Conservation (phyloP, 2,888 invertebrate genomes). For the Luperina nickerlii region DNA sequence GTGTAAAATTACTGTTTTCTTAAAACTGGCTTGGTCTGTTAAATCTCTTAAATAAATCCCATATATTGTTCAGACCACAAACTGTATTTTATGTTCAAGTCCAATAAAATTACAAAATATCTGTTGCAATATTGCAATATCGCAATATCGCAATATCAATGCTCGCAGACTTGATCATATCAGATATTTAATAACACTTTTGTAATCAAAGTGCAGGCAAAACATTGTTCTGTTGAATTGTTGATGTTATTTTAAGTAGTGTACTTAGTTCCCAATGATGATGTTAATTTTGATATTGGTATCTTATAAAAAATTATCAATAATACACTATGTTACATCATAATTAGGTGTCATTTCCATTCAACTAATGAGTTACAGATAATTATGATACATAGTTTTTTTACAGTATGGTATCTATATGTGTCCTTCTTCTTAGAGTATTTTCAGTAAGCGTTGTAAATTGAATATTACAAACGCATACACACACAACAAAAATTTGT, state of each 20-base stretch:
- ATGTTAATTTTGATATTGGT: not conserved
- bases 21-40: not conserved
- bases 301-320: not conserved
- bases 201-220: slow-evolving; percentile 6
- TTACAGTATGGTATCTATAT: not conserved
- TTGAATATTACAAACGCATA: not conserved
- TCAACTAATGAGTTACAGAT: not conserved
- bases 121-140: slow-evolving; percentile 9
- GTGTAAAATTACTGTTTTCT: not conserved
- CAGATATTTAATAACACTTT: slow-evolving; percentile 5
- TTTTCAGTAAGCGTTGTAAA: not conserved
- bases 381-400: not conserved
- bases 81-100: not conserved
- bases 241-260: slow-evolving; percentile 8
- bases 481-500: not conserved
- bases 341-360: not conserved
- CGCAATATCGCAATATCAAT: too few relatives aligned
- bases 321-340: not conserved
- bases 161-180: not conserved
- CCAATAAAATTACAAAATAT: not conserved
- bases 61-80: not conserved
- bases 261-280: not conserved
- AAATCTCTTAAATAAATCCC: not conserved
- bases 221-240: not conserved
- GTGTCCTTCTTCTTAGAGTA: not conserved